Conservation (phyloP, 2,113 vertebrate species). For the Macroglossus sobrinus region DNA sequence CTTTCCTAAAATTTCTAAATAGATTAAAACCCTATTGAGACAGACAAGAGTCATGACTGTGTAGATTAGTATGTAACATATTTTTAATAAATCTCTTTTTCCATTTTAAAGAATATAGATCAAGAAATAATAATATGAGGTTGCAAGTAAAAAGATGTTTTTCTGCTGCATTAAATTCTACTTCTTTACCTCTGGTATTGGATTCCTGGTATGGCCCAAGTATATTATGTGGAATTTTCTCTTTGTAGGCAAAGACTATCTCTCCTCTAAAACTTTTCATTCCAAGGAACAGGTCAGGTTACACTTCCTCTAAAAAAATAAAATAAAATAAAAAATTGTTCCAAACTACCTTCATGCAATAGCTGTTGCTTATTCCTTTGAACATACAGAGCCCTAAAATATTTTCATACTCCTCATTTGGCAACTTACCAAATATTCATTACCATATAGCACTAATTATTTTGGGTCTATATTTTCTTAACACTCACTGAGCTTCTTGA, state of each 20-base stretch:
- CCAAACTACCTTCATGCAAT: neutral
- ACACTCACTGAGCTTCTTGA: neutral
- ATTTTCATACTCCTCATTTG: neutral
- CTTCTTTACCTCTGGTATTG: neutral
- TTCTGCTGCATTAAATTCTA: neutral
- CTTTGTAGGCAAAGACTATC: neutral
- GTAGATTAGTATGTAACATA: neutral
- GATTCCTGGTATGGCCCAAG: neutral
- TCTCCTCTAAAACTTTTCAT: neutral
- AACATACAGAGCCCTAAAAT: neutral
- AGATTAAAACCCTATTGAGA: neutral
- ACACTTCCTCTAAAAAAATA: neutral
- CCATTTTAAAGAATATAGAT: neutral
- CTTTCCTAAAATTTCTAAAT: slow-evolving; percentile 8
- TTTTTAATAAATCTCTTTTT: neutral
- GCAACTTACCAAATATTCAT: neutral
- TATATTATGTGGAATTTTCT: neutral
- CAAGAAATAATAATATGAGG: neutral
- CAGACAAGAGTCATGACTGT: neutral
- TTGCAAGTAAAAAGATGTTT: neutral
- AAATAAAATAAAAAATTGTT: neutral
- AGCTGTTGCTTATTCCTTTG: neutral
- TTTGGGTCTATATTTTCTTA: neutral
- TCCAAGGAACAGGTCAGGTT: neutral
- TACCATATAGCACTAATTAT: neutral